These are phyloP conservation scores for Osmerus mordax DNA, from an alignment of 2,113 vertebrate genomes.

Conservation along the genomic window DNA sequence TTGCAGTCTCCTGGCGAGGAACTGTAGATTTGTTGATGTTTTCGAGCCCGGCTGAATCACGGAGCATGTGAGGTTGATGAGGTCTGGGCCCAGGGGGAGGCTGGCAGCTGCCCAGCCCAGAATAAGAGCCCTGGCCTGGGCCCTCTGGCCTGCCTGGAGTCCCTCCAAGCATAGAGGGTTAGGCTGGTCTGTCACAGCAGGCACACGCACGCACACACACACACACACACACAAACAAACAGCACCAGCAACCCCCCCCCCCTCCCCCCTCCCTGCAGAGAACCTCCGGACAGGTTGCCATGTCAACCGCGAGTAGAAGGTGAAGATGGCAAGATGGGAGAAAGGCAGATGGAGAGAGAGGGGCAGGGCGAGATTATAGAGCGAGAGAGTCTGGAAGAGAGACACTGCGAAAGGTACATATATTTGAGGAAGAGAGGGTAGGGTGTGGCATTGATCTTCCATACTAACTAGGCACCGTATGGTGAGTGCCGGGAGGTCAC, in stretches of 20 bases:
- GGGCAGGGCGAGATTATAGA: neutral
- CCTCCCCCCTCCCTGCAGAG: neutral
- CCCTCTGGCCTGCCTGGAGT: neutral
- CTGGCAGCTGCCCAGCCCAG: slow-evolving; percentile 17
- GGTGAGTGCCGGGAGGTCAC: neutral
- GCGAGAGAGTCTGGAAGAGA: neutral
- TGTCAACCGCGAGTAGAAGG: neutral
- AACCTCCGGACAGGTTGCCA: neutral
- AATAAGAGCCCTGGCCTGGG: slow-evolving; percentile 15
- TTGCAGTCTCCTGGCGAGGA: neutral
- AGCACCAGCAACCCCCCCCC: neutral
- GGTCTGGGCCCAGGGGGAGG: slow-evolving; percentile 5
- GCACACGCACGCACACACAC: neutral
- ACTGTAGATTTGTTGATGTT: neutral
- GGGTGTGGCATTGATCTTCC: too few relatives aligned
- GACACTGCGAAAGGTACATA: neutral
- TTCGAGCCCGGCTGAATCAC: neutral
- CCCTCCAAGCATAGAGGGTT: neutral
- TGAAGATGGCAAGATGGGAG: neutral
- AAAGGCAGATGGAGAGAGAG: neutral
- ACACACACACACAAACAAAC: neutral
- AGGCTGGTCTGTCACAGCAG: neutral
- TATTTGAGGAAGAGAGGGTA: neutral
- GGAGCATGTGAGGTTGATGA: neutral
- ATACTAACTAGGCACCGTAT: too few relatives aligned